A percentile compares a stretch with the other conserved stretches of the same genome.
phyloP scores from a whole-genome alignment of 2,113 vertebrate genomes.

The Seriola dumerili region DNA sequence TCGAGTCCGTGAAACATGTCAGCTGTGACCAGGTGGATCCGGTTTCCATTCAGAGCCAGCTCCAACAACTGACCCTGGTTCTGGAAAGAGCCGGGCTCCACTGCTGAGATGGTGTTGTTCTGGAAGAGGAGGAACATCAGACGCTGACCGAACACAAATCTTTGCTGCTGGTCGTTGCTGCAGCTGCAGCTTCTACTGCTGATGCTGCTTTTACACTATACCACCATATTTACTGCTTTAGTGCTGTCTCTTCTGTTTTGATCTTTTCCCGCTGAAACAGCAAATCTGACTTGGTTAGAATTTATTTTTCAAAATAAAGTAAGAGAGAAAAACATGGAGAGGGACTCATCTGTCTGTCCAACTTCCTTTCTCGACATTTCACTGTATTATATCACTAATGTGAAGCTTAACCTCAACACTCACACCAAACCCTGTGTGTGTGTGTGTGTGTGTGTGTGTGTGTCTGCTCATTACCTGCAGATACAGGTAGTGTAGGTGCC shows the following conservation, averaged over 20 bases:
- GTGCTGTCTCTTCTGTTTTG: too few relatives aligned
- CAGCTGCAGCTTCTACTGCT: not conserved
- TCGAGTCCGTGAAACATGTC: constrained; percentile 89
- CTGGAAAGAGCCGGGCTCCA: constrained; percentile 88
- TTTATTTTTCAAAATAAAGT: not conserved
- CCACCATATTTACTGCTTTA: too few relatives aligned
- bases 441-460: not conserved
- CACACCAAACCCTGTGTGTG: too few relatives aligned
- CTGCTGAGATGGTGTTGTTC: constrained; percentile 89
- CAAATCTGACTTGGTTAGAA: too few relatives aligned
- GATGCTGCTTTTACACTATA: too few relatives aligned
- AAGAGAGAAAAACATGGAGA: not conserved
- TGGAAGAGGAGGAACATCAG: constrained; percentile 49
- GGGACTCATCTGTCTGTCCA: not conserved
- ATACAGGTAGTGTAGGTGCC: constrained; percentile 89
- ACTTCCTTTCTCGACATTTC: too few relatives aligned
- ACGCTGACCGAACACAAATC: not conserved
- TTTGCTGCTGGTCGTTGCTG: not conserved
- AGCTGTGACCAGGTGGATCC: constrained; percentile 85
- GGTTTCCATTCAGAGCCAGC: constrained; percentile 90
- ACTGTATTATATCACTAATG: too few relatives aligned
- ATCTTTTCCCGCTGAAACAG: too few relatives aligned
- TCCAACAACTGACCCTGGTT: constrained; percentile 88
- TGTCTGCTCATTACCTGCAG: constrained; percentile 76
- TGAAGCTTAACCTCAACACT: too few relatives aligned